Percentiles rank a stretch among this genome's conserved stretches.
Evolutionary conservation across 2,888 invertebrate genomes (phyloP).

Genomic region (Cantharis nigra): DNA sequence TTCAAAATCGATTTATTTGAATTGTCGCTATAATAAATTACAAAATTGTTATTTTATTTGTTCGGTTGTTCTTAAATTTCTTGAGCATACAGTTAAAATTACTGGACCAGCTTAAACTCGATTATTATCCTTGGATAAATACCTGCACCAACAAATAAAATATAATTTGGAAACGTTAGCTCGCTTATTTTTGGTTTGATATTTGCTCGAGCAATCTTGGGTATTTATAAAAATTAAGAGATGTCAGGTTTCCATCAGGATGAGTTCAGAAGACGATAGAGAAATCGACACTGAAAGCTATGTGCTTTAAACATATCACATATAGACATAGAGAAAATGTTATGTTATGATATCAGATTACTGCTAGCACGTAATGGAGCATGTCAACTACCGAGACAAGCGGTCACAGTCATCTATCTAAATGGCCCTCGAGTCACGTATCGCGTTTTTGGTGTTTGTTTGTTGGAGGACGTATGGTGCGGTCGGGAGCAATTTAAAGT

Average conservation of each 20-base stretch:
- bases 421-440: slow-evolving; percentile 41
- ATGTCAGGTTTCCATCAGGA: neutral
- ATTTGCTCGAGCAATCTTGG: neutral
- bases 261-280: slow-evolving; percentile 6
- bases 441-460: slow-evolving; percentile 41
- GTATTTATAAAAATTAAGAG: neutral
- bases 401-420: slow-evolving; percentile 41
- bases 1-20: neutral
- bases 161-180: neutral
- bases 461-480: slow-evolving; percentile 36
- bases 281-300: slow-evolving; percentile 22
- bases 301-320: slow-evolving; percentile 18
- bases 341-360: slow-evolving; percentile 43
- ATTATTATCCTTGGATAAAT: neutral
- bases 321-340: slow-evolving; percentile 25
- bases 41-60: neutral
- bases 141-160: neutral
- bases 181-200: neutral
- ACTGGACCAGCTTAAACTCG: neutral
- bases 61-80: neutral
- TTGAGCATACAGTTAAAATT: neutral
- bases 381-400: slow-evolving; percentile 41
- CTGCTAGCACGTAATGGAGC: slow-evolving; percentile 44
- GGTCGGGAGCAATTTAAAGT: slow-evolving; percentile 35
- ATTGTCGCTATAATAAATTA: neutral